Evolutionary conservation across 1,140 invertebrate genomes (phyloP).

Genomic region (Drepana arcuata): DNA sequence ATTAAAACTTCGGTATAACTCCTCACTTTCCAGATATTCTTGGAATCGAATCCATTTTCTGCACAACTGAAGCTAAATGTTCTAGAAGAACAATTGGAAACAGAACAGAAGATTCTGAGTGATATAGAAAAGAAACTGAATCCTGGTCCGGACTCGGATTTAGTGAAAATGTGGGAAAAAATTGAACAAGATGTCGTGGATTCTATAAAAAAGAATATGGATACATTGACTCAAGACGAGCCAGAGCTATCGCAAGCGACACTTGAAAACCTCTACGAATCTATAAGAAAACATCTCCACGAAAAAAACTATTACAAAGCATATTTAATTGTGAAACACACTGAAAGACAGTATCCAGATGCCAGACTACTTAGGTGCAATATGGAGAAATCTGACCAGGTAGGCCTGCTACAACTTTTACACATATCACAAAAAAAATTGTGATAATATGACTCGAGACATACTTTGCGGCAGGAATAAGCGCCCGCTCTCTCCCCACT

Average conservation of each 20-base stretch:
- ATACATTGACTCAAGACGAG: constrained; percentile 60
- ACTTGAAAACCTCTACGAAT: constrained; percentile 54
- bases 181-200: constrained; percentile 48
- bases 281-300: constrained; percentile 46
- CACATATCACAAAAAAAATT: too few species aligned
- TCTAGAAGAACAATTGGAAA: constrained; percentile 72
- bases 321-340: constrained; percentile 59
- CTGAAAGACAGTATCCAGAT: constrained; percentile 60
- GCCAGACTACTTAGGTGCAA: constrained; percentile 59
- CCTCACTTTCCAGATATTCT: constrained; percentile 74
- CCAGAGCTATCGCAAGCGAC: constrained; percentile 53
- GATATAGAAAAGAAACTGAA: constrained; percentile 72
- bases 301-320: constrained; percentile 63
- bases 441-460: too few species aligned
- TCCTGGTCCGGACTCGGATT: constrained; percentile 46
- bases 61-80: constrained; percentile 74
- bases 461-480: too few species aligned
- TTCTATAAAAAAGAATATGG: constrained; percentile 55
- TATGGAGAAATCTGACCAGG: constrained; percentile 68
- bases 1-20: too few species aligned
- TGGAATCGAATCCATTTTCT: constrained; percentile 85
- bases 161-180: constrained; percentile 59
- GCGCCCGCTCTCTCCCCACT: too few species aligned
- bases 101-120: constrained; percentile 74
- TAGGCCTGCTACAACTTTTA: too few species aligned